Percentiles rank a stretch among this genome's conserved stretches.
Evolutionary conservation across 1,140 invertebrate genomes (phyloP).

Genomic region (Lepidurus apus): DNA sequence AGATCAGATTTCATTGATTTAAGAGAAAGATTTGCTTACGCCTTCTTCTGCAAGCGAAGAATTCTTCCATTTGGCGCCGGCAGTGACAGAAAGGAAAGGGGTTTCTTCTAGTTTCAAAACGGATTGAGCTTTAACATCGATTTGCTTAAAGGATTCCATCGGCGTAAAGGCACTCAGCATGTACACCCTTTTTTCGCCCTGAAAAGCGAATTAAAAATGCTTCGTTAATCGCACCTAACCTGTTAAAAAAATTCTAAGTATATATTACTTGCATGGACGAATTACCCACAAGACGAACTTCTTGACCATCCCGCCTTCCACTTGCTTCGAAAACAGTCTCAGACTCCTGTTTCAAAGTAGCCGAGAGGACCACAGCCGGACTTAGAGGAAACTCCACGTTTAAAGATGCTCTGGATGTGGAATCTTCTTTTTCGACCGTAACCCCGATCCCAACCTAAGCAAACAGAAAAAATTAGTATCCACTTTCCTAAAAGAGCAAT

Average conservation of each 20-base stretch:
- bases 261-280: background rate
- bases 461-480: background rate
- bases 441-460: background rate
- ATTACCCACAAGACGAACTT: background rate
- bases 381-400: background rate
- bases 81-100: background rate
- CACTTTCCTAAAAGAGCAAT: too few species aligned
- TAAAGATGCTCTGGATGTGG: background rate
- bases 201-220: background rate
- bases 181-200: constrained; percentile 8
- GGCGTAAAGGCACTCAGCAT: background rate
- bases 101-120: constrained; percentile 8
- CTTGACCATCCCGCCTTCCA: background rate
- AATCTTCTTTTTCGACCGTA: background rate
- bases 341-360: background rate
- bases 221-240: background rate
- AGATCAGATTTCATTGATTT: background rate
- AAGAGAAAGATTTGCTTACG: background rate
- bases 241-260: background rate
- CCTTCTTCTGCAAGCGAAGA: constrained; percentile 2
- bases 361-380: background rate
- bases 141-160: background rate
- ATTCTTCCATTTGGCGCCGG: constrained; percentile 27
- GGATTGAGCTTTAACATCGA: background rate
- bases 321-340: background rate